These are phyloP conservation scores for Protobothrops flavoviridis DNA, from an alignment of 2,113 vertebrate genomes.

Conservation along the genomic window DNA sequence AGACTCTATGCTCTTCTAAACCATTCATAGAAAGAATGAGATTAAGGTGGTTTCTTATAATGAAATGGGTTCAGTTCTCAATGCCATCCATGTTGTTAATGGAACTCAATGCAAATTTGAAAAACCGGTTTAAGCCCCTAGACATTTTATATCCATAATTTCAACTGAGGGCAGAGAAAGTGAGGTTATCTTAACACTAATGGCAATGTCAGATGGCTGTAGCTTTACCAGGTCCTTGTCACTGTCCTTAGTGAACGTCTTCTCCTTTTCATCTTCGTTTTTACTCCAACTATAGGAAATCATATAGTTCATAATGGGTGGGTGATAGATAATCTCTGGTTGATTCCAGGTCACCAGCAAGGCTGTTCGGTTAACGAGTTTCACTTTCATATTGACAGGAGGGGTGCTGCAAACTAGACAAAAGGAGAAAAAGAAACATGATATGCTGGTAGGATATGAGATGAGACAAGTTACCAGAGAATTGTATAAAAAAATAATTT, in stretches of 20 bases:
- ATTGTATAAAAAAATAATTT: background rate
- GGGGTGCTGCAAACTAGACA: constrained; percentile 90
- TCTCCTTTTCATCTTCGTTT: constrained; percentile 93
- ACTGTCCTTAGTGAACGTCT: constrained; percentile 90
- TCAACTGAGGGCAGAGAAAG: constrained; percentile 24
- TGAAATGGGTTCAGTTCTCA: background rate
- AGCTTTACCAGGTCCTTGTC: constrained; percentile 90
- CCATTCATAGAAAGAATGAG: constrained; percentile 38
- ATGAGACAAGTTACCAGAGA: constrained; percentile 29
- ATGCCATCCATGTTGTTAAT: constrained; percentile 23
- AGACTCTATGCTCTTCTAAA: background rate
- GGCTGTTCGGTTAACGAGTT: constrained; percentile 87
- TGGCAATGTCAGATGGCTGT: constrained; percentile 29
- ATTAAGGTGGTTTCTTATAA: background rate
- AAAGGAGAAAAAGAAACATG: background rate
- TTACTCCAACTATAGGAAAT: constrained; percentile 97
- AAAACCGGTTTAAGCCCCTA: background rate
- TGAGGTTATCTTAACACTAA: constrained; percentile 37
- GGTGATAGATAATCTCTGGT: constrained; percentile 89
- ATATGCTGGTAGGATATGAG: rapidly evolving
- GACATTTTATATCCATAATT: constrained; percentile 27
- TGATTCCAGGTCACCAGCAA: constrained; percentile 91
- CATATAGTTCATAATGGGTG: constrained; percentile 93
- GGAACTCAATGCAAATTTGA: constrained; percentile 8
- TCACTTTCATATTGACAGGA: constrained; percentile 95